These are phyloP conservation scores for Aviceda subcristata DNA, from an alignment of 2,113 vertebrate genomes.

Conservation along the genomic window DNA sequence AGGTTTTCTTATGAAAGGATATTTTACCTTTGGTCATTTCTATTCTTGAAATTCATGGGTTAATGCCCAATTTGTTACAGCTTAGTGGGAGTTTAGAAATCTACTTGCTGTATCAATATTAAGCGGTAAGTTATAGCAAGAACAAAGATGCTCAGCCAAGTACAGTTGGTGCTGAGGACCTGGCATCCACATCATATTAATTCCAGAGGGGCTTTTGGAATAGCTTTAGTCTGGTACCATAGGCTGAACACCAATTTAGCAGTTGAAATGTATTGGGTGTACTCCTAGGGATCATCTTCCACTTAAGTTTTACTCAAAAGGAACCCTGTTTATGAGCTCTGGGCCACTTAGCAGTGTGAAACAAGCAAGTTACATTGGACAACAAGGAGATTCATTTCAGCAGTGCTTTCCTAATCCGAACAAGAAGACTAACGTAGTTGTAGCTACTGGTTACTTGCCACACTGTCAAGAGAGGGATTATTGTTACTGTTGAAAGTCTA, in stretches of 20 bases:
- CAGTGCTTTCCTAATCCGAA: neutral
- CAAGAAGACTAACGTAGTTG: neutral
- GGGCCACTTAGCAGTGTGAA: neutral
- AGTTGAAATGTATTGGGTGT: neutral
- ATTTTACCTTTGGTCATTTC: neutral
- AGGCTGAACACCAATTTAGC: neutral
- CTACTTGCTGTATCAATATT: neutral
- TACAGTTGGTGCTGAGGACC: neutral
- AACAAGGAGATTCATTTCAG: neutral
- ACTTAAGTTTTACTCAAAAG: neutral
- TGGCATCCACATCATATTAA: neutral
- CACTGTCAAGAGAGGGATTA: neutral
- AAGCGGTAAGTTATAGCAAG: neutral
- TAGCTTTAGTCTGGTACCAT: neutral
- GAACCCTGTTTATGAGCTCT: neutral
- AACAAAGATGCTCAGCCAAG: neutral
- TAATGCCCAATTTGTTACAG: neutral
- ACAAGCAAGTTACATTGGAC: neutral
- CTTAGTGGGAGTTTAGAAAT: neutral
- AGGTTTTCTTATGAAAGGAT: neutral
- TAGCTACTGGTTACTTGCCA: neutral
- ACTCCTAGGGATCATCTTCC: neutral
- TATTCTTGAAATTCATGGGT: neutral
- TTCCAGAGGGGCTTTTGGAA: neutral
- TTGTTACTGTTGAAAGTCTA: neutral